Evolutionary conservation across 2,888 invertebrate genomes (phyloP).

Genomic region (Tribolium freemani): DNA sequence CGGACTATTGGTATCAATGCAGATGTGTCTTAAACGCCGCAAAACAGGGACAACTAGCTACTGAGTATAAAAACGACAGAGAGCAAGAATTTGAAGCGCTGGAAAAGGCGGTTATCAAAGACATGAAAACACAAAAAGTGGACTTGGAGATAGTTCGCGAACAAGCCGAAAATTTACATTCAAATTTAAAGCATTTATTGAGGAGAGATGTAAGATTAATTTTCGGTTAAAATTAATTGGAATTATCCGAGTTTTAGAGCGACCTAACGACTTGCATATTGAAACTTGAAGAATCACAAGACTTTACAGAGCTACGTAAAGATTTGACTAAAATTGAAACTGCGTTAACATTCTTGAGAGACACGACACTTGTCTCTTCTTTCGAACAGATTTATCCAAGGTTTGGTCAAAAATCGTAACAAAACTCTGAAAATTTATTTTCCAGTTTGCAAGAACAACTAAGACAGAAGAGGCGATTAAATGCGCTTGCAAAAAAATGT

Average conservation of each 20-base stretch:
- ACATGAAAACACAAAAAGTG: conserved; percentile 74
- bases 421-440: neutral
- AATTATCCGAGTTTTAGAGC: conserved; percentile 50
- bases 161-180: conserved; percentile 66
- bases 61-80: conserved; percentile 77
- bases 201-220: conserved; percentile 65
- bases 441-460: conserved; percentile 60
- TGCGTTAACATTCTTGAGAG: conserved; percentile 65
- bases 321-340: conserved; percentile 65
- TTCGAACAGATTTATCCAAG: conserved; percentile 67
- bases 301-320: conserved; percentile 60
- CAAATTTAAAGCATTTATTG: conserved; percentile 67
- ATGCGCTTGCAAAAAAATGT: conserved; percentile 54
- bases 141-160: conserved; percentile 70
- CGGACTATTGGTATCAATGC: conserved; percentile 74
- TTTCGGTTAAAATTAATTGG: neutral
- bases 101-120: conserved; percentile 73
- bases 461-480: conserved; percentile 56
- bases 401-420: conserved; percentile 54
- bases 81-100: conserved; percentile 74
- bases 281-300: conserved; percentile 48
- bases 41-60: conserved; percentile 77
- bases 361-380: conserved; percentile 65
- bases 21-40: conserved; percentile 76
- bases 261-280: conserved; percentile 60